phyloP scores from a whole-genome alignment of 2,888 invertebrate genomes.

The Fabriciana adippe region DNA sequence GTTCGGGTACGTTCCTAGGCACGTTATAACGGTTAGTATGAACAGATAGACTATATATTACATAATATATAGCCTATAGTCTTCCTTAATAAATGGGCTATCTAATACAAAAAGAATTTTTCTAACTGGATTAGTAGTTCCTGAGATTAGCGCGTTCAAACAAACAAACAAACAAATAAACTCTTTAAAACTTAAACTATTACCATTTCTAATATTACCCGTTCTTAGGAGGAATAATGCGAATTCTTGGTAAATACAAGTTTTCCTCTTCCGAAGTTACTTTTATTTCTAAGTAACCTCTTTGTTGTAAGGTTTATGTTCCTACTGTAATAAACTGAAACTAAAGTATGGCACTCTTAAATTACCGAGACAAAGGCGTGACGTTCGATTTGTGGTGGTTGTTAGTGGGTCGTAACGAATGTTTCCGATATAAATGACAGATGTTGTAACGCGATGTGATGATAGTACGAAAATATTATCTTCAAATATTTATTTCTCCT shows the following conservation, averaged over 20 bases:
- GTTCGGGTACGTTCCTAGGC: no score
- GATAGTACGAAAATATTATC: no score
- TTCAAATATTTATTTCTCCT: no score
- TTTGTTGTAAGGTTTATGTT: constrained; percentile 23
- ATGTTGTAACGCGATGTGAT: not conserved
- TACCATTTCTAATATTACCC: constrained; percentile 1
- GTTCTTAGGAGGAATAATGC: constrained; percentile 16
- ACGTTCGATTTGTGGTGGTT: constrained; percentile 8
- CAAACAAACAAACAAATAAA: no score
- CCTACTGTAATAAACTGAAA: constrained; percentile 12
- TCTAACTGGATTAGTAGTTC: no score
- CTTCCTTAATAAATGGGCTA: no score
- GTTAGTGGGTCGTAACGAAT: constrained; percentile 6
- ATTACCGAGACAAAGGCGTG: constrained; percentile 3
- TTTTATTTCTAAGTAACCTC: constrained; percentile 15
- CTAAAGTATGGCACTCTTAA: constrained; percentile 17
- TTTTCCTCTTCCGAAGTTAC: constrained; percentile 23
- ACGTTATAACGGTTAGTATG: no score
- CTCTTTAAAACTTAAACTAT: no score
- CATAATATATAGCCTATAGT: no score
- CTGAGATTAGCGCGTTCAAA: no score
- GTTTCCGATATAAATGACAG: constrained; percentile 10
- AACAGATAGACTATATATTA: no score
- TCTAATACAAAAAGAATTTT: no score
- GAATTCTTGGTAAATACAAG: constrained; percentile 26